phyloP scores from a whole-genome alignment of 2,797 vertebrate species.

The Trichosurus vulpecula region DNA sequence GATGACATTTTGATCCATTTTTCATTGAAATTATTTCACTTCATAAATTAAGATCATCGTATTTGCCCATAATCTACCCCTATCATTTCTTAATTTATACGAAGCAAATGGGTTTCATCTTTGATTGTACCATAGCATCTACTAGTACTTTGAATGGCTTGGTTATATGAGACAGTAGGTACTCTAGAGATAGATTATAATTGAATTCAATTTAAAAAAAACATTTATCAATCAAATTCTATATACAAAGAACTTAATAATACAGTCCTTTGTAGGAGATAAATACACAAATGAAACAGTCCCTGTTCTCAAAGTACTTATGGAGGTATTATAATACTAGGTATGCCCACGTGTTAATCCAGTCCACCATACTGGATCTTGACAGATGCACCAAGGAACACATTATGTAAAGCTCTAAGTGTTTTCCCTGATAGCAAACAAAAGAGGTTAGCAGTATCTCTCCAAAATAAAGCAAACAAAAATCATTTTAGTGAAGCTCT shows the following conservation, averaged over 20 bases:
- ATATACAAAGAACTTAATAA: not conserved
- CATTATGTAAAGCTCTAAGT: not conserved
- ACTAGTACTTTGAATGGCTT: conserved; percentile 5
- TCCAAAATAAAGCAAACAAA: not conserved
- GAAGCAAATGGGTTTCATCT: conserved; percentile 42
- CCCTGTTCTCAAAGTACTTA: not conserved
- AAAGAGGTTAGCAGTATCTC: not conserved
- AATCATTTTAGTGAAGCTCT: not conserved
- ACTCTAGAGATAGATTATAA: conserved; percentile 12
- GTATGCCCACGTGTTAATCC: not conserved
- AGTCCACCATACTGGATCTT: not conserved
- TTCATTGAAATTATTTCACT: conserved; percentile 22
- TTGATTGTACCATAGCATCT: conserved; percentile 17
- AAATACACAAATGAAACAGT: not conserved
- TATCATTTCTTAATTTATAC: conserved; percentile 40
- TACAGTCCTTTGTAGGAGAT: not conserved
- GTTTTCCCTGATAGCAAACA: not conserved
- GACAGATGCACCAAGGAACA: not conserved
- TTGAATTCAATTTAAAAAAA: conserved; percentile 2
- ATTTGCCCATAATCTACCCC: conserved; percentile 44
- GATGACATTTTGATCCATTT: conserved; percentile 29
- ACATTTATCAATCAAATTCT: not conserved
- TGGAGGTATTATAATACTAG: not conserved
- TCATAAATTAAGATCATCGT: conserved; percentile 33
- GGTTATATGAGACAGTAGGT: conserved; percentile 3